Percentiles rank a stretch among this genome's conserved stretches.
These are phyloP conservation scores for Patella caerulea DNA, from an alignment of 2,888 invertebrate genomes.

Conservation along the genomic window DNA sequence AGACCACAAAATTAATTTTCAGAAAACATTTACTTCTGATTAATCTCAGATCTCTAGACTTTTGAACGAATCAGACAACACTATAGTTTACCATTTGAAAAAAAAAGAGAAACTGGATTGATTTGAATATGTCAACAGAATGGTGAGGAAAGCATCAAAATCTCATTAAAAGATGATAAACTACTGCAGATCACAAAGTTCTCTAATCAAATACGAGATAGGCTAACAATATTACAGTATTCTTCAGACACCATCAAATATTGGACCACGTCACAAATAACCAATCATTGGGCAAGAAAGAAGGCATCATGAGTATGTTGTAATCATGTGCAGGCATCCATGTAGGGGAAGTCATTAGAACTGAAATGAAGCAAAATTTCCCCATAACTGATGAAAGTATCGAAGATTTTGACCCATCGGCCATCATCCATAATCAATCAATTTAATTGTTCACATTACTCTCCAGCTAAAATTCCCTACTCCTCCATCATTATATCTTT, in stretches of 20 bases:
- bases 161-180: constrained; percentile 13
- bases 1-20: too few species aligned
- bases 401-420: background rate
- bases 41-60: too few species aligned
- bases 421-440: background rate
- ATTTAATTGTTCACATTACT: too few species aligned
- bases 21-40: too few species aligned
- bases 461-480: background rate
- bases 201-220: background rate
- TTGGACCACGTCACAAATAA: too few species aligned
- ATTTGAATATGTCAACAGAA: background rate
- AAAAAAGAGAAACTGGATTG: background rate
- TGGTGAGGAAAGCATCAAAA: background rate
- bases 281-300: too few species aligned
- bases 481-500: constrained; percentile 16
- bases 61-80: too few species aligned
- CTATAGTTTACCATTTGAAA: background rate
- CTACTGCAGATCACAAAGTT: background rate
- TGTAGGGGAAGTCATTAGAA: background rate
- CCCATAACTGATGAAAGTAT: background rate
- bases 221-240: background rate
- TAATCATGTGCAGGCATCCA: constrained; percentile 6
- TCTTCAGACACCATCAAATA: too few species aligned
- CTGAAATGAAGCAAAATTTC: background rate
- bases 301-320: background rate